Percentiles rank a stretch among this genome's conserved stretches.
These are phyloP conservation scores for Drosophila merina DNA, from an alignment of 2,888 invertebrate species.

Conservation along the genomic window DNA sequence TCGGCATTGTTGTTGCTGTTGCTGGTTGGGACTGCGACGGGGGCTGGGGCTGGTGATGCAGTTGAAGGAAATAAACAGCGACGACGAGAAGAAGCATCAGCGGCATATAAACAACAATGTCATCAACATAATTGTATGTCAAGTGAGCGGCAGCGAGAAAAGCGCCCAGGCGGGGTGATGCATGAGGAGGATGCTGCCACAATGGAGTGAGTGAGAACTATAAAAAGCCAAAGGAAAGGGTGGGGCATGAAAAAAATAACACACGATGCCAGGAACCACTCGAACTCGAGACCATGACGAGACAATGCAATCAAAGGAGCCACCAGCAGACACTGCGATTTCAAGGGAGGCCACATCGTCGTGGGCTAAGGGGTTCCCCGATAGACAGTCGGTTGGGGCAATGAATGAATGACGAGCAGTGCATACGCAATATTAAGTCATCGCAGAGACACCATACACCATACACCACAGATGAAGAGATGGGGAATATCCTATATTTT, in stretches of 20 bases:
- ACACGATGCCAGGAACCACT: conserved; percentile 68
- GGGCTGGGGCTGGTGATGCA: conserved; percentile 28
- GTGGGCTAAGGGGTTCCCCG: conserved; percentile 3
- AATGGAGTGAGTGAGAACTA: conserved; percentile 67
- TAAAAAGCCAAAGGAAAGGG: conserved; percentile 59
- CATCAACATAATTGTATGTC: conserved; percentile 80
- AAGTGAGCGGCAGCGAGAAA: conserved; percentile 69
- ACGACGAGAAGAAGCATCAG: conserved; percentile 18
- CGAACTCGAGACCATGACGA: conserved; percentile 75
- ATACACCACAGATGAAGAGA: too few relatives aligned
- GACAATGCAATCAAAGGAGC: conserved; percentile 79
- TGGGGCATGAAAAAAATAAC: conserved; percentile 1
- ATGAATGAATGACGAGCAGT: conserved; percentile 69
- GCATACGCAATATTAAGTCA: conserved; percentile 75
- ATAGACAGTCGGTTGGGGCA: conserved; percentile 43
- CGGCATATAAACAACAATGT: conserved; percentile 77
- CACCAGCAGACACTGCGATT: conserved; percentile 32
- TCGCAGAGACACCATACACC: conserved; percentile 32
- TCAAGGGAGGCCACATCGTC: neutral
- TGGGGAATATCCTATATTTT: conserved; percentile 11
- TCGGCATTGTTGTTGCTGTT: conserved; percentile 45
- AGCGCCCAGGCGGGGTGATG: conserved; percentile 41
- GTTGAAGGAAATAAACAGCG: conserved; percentile 19
- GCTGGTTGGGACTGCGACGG: conserved; percentile 22
- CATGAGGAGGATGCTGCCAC: conserved; percentile 60